Evolutionary conservation across 1,140 invertebrate genomes (phyloP), one percentile per base, ranked within the genome.

Genomic region (Ganaspis sp.): DNA sequence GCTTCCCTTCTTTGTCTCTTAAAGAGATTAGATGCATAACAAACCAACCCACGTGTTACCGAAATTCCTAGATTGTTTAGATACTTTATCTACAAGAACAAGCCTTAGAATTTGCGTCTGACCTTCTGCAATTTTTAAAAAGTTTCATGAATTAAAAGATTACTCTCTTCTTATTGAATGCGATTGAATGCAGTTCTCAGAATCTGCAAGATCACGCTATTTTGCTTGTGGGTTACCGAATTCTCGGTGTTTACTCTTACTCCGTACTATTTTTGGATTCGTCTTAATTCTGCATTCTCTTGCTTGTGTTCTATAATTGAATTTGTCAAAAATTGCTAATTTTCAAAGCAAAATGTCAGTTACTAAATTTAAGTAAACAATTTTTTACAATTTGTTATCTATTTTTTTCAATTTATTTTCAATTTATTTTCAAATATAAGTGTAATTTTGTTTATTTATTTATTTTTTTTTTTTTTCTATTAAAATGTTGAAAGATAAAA

Each of bases 1-100:
- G 70, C 58, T 76, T 38, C 73, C 78, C 83, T 82, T 85, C 82
- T 83, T 85, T 85, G 81, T 85, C 75, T 77, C 69, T 53, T 40
- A 23, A 40, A 9, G 17, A 70, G 69, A 70, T 38, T 70, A 70
- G 34, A n/a, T 64, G 58, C 58, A 64, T 17, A 49, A 45, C 42
- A n/a, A 34, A 6, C n/a, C 21, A 26, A 64, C 23, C 23, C 58
- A 64, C 58, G 58, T 64, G 58, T 26, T 1, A n/a, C 26, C 23
- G 11, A 29, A 34, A 64, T 58, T 58, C 19, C 54, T 58, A 4
- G 54, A 4, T 15, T 64, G n/a, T 29, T n/a, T 64, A 34, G 29
- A 23, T 64, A 26, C 15, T 34, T 49, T n/a, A n/a, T 49, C 17
- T 15, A 49, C 58, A 64, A 64, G n/a, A 29, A n/a, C 23, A 64